phyloP scores from a whole-genome alignment of 2,888 invertebrate genomes.

The Spisula subtruncata region DNA sequence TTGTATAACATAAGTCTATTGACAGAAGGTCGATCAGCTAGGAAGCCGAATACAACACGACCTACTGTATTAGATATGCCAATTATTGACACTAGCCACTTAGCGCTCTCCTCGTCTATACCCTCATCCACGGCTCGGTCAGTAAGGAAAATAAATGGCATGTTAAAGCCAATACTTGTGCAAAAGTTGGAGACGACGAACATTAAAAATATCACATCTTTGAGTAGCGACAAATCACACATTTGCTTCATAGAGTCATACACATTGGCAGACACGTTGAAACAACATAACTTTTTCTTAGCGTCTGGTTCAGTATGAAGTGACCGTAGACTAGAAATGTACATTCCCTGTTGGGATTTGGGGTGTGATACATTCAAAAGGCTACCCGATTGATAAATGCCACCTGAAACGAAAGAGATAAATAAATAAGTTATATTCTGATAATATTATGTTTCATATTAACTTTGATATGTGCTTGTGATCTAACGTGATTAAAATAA shows the following conservation, averaged over 20 bases:
- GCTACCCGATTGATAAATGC: slow-evolving; percentile 96
- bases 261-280: slow-evolving; percentile 75
- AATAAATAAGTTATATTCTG: too few relatives aligned
- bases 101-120: slow-evolving; percentile 88
- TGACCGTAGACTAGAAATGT: slow-evolving; percentile 86
- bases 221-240: slow-evolving; percentile 95
- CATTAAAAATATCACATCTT: slow-evolving; percentile 95
- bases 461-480: too few relatives aligned
- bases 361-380: slow-evolving; percentile 89
- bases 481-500: too few relatives aligned
- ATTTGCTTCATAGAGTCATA: slow-evolving; percentile 89
- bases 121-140: slow-evolving; percentile 89
- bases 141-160: slow-evolving; percentile 96
- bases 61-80: slow-evolving; percentile 98
- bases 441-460: too few relatives aligned
- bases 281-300: slow-evolving; percentile 82
- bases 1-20: slow-evolving; percentile 97
- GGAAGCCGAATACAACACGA: slow-evolving; percentile 91
- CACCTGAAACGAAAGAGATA: slow-evolving; percentile 88
- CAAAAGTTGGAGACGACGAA: slow-evolving; percentile 96
- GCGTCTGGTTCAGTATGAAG: slow-evolving; percentile 77
- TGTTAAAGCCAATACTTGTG: slow-evolving; percentile 97
- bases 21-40: slow-evolving; percentile 90
- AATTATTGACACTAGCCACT: slow-evolving; percentile 94
- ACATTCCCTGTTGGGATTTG: slow-evolving; percentile 86